These are phyloP conservation scores for Erythrolamprus reginae DNA, from an alignment of 2,113 vertebrate genomes.

Conservation along the genomic window DNA sequence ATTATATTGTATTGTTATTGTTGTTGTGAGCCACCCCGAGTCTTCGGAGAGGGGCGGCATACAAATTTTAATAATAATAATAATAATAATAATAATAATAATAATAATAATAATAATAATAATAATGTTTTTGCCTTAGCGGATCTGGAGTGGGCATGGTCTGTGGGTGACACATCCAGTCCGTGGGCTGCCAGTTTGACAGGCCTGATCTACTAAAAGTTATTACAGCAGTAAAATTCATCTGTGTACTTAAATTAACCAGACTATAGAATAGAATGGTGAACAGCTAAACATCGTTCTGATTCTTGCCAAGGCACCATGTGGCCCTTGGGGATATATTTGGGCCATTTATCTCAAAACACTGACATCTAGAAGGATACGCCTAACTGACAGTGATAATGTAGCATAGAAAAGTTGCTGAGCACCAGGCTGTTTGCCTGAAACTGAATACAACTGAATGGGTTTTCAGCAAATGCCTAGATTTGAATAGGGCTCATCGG, in stretches of 20 bases:
- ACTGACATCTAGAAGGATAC: neutral
- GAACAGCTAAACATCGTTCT: neutral
- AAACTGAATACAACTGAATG: neutral
- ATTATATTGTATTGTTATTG: too few species aligned
- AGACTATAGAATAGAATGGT: neutral
- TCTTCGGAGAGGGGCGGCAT: too few species aligned
- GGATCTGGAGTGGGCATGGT: too few species aligned
- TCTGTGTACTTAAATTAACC: neutral
- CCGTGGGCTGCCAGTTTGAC: too few species aligned
- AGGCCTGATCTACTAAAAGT: neutral
- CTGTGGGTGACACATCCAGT: too few species aligned
- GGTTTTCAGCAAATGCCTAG: neutral
- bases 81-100: too few species aligned
- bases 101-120: too few species aligned
- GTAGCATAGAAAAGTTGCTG: neutral
- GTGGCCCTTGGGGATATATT: rapidly evolving
- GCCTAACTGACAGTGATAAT: neutral
- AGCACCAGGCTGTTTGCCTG: neutral
- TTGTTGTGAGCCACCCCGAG: too few species aligned
- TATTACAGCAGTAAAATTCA: neutral
- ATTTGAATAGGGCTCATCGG: neutral
- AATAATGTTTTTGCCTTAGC: too few species aligned
- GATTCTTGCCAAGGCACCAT: neutral
- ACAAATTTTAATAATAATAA: too few species aligned
- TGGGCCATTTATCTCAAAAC: rapidly evolving